Conservation (phyloP, 37 sponge, comb jelly and placozoan genomes). For the Dysidea cf. avara region DNA sequence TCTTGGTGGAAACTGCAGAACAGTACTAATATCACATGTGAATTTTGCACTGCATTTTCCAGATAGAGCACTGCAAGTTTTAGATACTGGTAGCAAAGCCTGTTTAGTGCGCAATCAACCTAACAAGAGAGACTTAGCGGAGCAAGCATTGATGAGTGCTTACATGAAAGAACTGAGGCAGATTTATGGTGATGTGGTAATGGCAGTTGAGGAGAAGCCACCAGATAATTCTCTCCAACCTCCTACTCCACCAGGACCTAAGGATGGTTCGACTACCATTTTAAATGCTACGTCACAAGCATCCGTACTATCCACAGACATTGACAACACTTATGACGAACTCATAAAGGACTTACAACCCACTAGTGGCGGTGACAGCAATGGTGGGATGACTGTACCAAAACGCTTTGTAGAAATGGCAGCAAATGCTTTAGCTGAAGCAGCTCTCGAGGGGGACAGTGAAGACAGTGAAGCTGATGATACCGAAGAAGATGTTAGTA, state of each 20-base stretch:
- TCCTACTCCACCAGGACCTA: not conserved
- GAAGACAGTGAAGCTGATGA: conserved; percentile 25
- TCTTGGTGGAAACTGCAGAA: conserved; percentile 78
- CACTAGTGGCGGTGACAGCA: too few relatives aligned
- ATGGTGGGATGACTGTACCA: not conserved
- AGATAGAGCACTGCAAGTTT: not conserved
- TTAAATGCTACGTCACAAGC: not conserved
- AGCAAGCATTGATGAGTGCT: conserved; percentile 72
- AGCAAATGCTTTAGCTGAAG: conserved; percentile 68
- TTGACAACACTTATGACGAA: conserved; percentile 8
- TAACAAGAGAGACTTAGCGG: conserved; percentile 69
- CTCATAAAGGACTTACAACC: conserved; percentile 4
- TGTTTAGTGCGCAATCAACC: conserved; percentile 46
- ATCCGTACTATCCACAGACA: conserved; percentile 2
- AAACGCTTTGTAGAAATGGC: conserved; percentile 32
- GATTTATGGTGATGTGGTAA: conserved; percentile 30
- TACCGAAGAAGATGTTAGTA: not conserved
- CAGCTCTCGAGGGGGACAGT: conserved; percentile 40
- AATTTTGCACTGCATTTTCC: not conserved
- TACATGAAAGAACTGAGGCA: conserved; percentile 65
- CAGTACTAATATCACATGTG: conserved; percentile 37
- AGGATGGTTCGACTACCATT: not conserved
- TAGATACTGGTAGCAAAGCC: conserved; percentile 44
- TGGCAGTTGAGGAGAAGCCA: too few relatives aligned
- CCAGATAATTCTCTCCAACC: not conserved